These are phyloP conservation scores for Tineola bisselliella DNA, from an alignment of 2,888 invertebrate species.

Conservation along the genomic window DNA sequence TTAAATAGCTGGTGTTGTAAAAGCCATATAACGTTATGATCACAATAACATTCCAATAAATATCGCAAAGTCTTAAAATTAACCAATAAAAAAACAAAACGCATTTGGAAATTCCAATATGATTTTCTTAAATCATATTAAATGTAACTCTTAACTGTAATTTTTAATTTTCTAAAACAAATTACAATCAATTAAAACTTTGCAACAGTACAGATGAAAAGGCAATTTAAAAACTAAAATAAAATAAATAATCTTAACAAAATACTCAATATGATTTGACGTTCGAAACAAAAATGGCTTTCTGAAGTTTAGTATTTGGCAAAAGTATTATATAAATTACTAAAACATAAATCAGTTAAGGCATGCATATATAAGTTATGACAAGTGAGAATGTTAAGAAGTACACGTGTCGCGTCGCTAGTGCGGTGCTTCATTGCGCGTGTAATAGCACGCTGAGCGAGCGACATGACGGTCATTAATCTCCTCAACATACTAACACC, in stretches of 20 bases:
- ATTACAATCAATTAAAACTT: background rate
- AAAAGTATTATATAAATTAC: background rate
- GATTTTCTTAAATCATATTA: background rate
- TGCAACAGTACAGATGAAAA: background rate
- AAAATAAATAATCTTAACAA: background rate
- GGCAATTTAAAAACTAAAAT: background rate
- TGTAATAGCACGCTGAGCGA: constrained; percentile 55
- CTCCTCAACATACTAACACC: constrained; percentile 36
- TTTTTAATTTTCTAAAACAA: background rate
- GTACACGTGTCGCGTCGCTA: constrained; percentile 8
- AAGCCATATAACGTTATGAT: background rate
- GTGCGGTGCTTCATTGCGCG: constrained; percentile 43
- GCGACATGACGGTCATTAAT: constrained; percentile 55
- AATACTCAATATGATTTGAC: too few species aligned
- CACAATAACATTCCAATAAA: background rate
- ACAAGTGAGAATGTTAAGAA: constrained; percentile 11
- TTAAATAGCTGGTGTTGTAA: background rate
- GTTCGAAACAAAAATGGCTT: too few species aligned
- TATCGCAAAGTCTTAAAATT: background rate
- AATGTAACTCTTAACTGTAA: background rate
- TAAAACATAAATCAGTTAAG: background rate
- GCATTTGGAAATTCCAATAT: background rate
- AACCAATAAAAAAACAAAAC: background rate
- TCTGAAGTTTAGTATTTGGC: too few species aligned
- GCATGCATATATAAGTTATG: constrained; percentile 8